These are phyloP conservation scores for Vanessa cardui DNA, from an alignment of 2,888 invertebrate species.

Conservation along the genomic window DNA sequence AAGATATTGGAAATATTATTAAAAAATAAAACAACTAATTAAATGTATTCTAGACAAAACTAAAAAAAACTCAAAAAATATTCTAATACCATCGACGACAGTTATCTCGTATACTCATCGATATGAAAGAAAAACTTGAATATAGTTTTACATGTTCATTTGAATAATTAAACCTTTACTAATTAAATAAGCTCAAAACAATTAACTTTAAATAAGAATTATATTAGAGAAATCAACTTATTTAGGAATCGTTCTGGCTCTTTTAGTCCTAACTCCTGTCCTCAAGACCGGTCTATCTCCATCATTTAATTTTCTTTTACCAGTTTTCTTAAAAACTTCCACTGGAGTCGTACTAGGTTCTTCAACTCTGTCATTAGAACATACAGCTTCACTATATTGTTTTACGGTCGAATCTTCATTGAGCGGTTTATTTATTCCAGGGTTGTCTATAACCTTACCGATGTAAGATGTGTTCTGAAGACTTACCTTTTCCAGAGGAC, in stretches of 20 bases:
- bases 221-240: background rate
- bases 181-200: background rate
- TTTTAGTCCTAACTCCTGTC: slow-evolving; percentile 51
- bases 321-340: slow-evolving; percentile 10
- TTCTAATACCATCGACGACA: too few species aligned
- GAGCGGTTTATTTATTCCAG: slow-evolving; percentile 19
- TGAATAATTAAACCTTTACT: too few species aligned
- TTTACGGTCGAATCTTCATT: slow-evolving; percentile 52
- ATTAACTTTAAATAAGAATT: background rate
- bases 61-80: too few species aligned
- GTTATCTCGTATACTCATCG: too few species aligned
- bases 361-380: slow-evolving; percentile 43
- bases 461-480: slow-evolving; percentile 52
- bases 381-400: slow-evolving; percentile 57
- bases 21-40: too few species aligned
- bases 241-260: slow-evolving; percentile 34
- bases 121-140: too few species aligned
- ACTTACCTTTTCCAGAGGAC: slow-evolving; percentile 54
- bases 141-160: too few species aligned
- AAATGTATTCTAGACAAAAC: too few species aligned
- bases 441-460: slow-evolving; percentile 48
- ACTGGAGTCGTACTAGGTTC: slow-evolving; percentile 18
- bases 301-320: slow-evolving; percentile 50
- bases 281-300: slow-evolving; percentile 37
- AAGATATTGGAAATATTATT: too few species aligned